Evolutionary conservation across 2,113 vertebrate species (phyloP), one percentile per base, ranked within the genome.

Genomic region (Leuciscus idus): DNA sequence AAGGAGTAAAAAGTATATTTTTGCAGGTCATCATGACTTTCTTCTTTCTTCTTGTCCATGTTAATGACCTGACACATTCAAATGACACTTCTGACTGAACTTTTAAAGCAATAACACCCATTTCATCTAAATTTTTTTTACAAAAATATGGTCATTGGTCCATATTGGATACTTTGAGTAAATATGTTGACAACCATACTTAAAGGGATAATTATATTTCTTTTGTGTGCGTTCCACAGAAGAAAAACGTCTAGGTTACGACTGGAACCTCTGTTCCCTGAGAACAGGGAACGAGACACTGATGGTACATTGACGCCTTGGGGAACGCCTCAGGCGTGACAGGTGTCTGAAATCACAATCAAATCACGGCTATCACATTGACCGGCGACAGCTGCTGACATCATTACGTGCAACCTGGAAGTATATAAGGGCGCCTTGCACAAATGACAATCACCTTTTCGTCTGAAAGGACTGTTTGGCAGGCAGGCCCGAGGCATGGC

Each of bases 151-250:
- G 72, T 26, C 39, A 74, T 36, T 74, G 23, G 10, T 26, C 23
- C 72, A 70, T 55, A 15, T 46, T 26, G 23, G 72, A 73, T 46
- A 73, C 70, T 73, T 72, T 46, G 10, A 73, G 70, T 73, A 46
- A 26, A 50, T 13, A 73, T 73, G 10, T 73, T 46, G 70, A 43
- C 70, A 73, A n/a, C 70, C 21, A 73, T 73, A 72, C 33, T 39
- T 30, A 72, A 43, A 46, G 70, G 70, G 39, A 46, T 73, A 73
- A 73, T 73, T 73, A 73, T 73, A 23, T 43, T 73, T 36, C 36
- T 36, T 43, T 23, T n/a, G 10, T 48, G 2, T 73, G 70, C 46
- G 70, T 26, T 73, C 23, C 5, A 73, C 21, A 7, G 70, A 74
- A 74, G 11, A 74, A 43, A 74, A 23, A 46, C 39, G 2, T 30